Evolutionary conservation across 1,140 invertebrate species (phyloP).

Genomic region (Pseudomyrmex gracilis): DNA sequence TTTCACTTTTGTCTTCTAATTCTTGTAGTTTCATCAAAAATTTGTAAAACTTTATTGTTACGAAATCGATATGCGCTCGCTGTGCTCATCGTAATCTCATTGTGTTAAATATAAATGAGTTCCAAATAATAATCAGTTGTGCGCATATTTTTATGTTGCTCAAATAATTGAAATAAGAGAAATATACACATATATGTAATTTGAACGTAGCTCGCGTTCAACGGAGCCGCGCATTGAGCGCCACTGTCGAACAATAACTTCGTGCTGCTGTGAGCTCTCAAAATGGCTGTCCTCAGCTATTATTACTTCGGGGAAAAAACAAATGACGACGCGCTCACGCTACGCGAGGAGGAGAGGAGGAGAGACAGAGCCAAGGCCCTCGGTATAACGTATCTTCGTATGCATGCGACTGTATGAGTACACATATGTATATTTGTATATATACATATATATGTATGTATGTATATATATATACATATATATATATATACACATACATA

Average conservation of each 20-base stretch:
- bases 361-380: constrained; percentile 74
- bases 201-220: not conserved
- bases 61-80: not conserved
- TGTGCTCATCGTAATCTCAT: not conserved
- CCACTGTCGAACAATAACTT: constrained; percentile 84
- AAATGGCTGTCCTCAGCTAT: constrained; percentile 85
- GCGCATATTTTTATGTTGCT: not conserved
- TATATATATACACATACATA: constrained; percentile 2
- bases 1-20: not conserved
- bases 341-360: constrained; percentile 73
- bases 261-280: constrained; percentile 83
- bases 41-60: not conserved
- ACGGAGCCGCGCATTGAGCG: constrained; percentile 71
- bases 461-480: too few species aligned
- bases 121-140: not conserved
- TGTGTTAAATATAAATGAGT: not conserved
- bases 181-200: not conserved
- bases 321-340: constrained; percentile 76
- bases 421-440: constrained; percentile 45
- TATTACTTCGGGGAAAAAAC: constrained; percentile 83
- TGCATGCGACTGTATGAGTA: constrained; percentile 40
- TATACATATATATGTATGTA: constrained; percentile 28
- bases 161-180: not conserved
- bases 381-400: constrained; percentile 61
- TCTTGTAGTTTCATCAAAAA: not conserved